Base-by-base conservation (phyloP, 2,888 invertebrate species). In the Pegoplata infirma region DNA sequence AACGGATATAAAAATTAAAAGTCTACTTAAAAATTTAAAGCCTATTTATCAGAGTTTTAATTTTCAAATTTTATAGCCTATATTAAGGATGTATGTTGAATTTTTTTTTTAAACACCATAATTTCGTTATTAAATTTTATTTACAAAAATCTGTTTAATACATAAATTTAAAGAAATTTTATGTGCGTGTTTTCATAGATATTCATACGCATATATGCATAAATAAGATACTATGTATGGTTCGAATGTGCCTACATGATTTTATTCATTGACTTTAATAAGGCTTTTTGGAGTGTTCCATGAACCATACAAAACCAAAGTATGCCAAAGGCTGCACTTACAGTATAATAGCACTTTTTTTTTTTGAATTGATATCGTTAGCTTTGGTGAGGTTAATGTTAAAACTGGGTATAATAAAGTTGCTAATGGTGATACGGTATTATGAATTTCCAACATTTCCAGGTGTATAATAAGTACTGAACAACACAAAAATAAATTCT, bases 301-400 rank as follows among this genome's bases (percentile, higher is more conserved):
- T 68, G 51, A 64, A 59, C 44, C 49, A 63, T 21, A 10, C 8
- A 53, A n/a, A 77, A 58, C 64, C 64, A 61, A 64, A 69, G 53
- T 47, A 64, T 55, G 66, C 69, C 78, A 66, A 69, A 55, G 73
- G 69, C 74, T 69, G 66, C 59, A 69, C 59, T 74, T 66, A 49
- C 69, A 78, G 40, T 69, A 55, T 78, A 66, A 47, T 32, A 14
- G 14, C 25, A n/a, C 46, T 19, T 51, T 64, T 76, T 46, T 56
- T 47, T 66, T 66, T n/a, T n/a, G n/a, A 55, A 66, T 47, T 16
- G 28, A 14, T 21, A 40, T 12, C n/a, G 36, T n/a, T 40, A 40
- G 36, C 36, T 40, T 40, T 40, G 36, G n/a, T 40, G 14, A n/a
- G 36, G n/a, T n/a, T n/a, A 40, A n/a, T 40, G 36, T 5, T 40